Evolutionary conservation across 2,113 vertebrate genomes (phyloP).

Genomic region (Sinosuthora webbiana): DNA sequence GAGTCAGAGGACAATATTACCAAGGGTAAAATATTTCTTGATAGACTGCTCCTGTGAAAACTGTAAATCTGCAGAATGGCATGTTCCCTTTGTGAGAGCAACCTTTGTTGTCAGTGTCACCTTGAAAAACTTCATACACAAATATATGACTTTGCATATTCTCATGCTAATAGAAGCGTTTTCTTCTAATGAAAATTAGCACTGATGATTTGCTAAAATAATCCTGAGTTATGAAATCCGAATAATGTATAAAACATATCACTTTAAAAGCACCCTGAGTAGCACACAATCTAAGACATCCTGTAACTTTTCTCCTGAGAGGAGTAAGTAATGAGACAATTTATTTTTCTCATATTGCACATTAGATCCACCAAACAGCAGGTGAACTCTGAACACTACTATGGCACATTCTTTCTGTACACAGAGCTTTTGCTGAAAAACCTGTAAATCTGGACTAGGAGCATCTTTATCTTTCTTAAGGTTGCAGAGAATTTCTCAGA

Average conservation of each 20-base stretch:
- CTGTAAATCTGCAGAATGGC: neutral
- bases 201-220: conserved; percentile 9
- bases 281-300: neutral
- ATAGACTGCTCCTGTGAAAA: neutral
- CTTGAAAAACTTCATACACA: neutral
- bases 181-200: neutral
- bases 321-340: neutral
- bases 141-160: neutral
- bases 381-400: neutral
- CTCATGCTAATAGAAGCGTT: conserved; percentile 7
- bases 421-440: neutral
- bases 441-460: neutral
- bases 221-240: neutral
- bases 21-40: neutral
- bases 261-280: neutral
- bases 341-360: conserved; percentile 2
- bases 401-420: neutral
- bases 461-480: neutral
- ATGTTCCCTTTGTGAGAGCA: neutral
- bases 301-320: neutral
- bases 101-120: neutral
- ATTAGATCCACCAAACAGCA: neutral
- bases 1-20: neutral
- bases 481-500: neutral
- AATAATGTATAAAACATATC: neutral